These are phyloP conservation scores for Drosophila anomelani DNA, from an alignment of 2,888 invertebrate genomes.

Conservation along the genomic window DNA sequence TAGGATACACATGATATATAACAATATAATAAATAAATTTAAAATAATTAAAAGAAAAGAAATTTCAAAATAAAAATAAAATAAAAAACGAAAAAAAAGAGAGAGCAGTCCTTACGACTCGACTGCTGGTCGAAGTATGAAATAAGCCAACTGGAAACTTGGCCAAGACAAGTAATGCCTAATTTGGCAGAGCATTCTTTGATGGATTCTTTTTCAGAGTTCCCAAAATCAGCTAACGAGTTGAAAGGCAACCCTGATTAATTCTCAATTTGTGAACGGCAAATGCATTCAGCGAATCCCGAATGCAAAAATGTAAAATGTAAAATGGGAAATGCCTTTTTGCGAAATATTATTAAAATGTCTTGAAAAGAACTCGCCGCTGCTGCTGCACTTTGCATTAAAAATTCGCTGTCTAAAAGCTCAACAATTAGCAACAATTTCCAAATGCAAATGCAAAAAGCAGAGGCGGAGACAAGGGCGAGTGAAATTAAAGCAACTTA, in stretches of 20 bases:
- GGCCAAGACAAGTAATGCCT: neutral
- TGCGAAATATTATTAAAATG: constrained; percentile 58
- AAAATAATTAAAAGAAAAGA: no score
- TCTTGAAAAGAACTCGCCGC: constrained; percentile 10
- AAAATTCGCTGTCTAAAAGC: constrained; percentile 77
- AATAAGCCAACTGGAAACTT: neutral
- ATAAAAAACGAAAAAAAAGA: no score
- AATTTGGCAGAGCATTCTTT: neutral
- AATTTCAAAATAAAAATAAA: no score
- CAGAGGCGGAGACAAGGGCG: constrained; percentile 19
- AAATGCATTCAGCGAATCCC: constrained; percentile 35
- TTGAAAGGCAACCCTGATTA: constrained; percentile 38
- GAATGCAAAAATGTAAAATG: constrained; percentile 20
- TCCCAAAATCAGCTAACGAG: constrained; percentile 20
- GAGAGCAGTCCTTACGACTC: neutral
- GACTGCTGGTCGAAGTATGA: neutral
- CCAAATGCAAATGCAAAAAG: constrained; percentile 61
- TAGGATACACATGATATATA: no score
- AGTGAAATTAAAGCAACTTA: constrained; percentile 78
- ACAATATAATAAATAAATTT: no score
- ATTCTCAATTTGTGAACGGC: constrained; percentile 43
- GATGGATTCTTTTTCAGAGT: neutral
- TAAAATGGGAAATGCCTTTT: constrained; percentile 41
- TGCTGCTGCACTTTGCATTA: constrained; percentile 75
- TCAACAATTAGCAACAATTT: constrained; percentile 79